Conservation (phyloP, 2,888 invertebrate species). For the Opisthograptis luteolata region DNA sequence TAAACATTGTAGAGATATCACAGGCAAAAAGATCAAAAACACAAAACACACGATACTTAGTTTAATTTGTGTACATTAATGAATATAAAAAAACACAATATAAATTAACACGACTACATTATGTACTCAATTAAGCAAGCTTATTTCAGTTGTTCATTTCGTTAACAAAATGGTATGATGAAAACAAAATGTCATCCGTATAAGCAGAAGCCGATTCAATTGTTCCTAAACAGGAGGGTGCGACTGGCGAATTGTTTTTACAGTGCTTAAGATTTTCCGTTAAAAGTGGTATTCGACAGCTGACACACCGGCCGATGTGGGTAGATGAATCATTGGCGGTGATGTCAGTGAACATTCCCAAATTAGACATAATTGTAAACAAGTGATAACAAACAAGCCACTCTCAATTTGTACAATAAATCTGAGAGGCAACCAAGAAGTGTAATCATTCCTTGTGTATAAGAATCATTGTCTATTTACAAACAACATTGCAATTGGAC, state of each 20-base stretch:
- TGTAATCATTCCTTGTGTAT: slow-evolving; percentile 4
- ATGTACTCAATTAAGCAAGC: slow-evolving; percentile 21
- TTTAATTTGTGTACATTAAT: too few species aligned
- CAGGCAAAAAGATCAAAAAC: slow-evolving; percentile 1
- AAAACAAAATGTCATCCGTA: slow-evolving; percentile 38
- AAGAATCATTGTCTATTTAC: slow-evolving; percentile 50
- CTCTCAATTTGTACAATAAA: slow-evolving; percentile 29
- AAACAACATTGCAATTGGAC: slow-evolving; percentile 52
- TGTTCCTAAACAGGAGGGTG: slow-evolving; percentile 42
- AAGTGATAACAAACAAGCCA: slow-evolving; percentile 35
- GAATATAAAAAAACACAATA: slow-evolving; percentile 2
- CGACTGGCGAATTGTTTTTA: slow-evolving; percentile 43
- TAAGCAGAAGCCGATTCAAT: slow-evolving; percentile 40
- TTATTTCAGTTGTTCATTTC: slow-evolving; percentile 11
- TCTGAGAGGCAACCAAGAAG: slow-evolving; percentile 38
- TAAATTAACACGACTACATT: slow-evolving; percentile 3
- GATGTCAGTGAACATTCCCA: slow-evolving; percentile 54
- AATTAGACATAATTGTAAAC: slow-evolving; percentile 46
- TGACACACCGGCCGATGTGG: slow-evolving; percentile 43
- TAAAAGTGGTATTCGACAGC: slow-evolving; percentile 38
- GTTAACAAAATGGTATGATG: slow-evolving; percentile 27
- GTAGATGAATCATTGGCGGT: slow-evolving; percentile 55
- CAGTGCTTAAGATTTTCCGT: slow-evolving; percentile 43
- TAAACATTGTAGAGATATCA: too few species aligned
- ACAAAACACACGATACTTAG: too few species aligned